Conservation (phyloP, 2,113 vertebrate genomes). For the Bombycilla garrulus region DNA sequence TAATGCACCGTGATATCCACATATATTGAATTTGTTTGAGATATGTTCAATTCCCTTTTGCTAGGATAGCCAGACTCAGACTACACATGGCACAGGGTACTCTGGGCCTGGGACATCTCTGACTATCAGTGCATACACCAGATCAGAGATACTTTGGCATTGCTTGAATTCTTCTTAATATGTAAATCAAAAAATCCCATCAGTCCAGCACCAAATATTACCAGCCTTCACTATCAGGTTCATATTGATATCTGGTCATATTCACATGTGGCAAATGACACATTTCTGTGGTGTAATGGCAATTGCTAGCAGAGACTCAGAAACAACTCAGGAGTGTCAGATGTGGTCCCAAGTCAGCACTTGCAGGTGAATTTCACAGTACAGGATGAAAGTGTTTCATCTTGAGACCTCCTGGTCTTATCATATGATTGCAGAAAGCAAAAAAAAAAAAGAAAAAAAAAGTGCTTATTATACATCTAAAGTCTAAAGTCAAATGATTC, state of each 20-base stretch:
- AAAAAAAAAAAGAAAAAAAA: background rate
- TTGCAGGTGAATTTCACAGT: background rate
- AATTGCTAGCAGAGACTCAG: background rate
- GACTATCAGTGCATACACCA: background rate
- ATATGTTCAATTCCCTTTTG: background rate
- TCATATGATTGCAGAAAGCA: background rate
- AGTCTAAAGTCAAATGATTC: background rate
- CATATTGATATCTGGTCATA: background rate
- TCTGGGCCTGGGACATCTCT: background rate
- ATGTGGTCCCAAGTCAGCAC: background rate
- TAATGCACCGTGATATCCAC: background rate
- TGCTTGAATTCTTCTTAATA: background rate
- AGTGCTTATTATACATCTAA: background rate
- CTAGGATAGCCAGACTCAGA: background rate
- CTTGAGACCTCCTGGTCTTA: background rate
- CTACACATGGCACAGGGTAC: background rate
- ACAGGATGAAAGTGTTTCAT: background rate
- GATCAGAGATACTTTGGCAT: background rate
- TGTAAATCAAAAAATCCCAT: background rate
- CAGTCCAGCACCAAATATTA: background rate
- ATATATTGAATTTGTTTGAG: background rate
- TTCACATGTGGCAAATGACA: background rate
- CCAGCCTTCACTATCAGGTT: background rate
- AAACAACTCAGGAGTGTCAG: background rate
- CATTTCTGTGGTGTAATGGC: background rate